Evolutionary conservation across 2,113 vertebrate species (phyloP), one percentile per base, ranked within the genome.

Genomic region (Hippolais icterina): DNA sequence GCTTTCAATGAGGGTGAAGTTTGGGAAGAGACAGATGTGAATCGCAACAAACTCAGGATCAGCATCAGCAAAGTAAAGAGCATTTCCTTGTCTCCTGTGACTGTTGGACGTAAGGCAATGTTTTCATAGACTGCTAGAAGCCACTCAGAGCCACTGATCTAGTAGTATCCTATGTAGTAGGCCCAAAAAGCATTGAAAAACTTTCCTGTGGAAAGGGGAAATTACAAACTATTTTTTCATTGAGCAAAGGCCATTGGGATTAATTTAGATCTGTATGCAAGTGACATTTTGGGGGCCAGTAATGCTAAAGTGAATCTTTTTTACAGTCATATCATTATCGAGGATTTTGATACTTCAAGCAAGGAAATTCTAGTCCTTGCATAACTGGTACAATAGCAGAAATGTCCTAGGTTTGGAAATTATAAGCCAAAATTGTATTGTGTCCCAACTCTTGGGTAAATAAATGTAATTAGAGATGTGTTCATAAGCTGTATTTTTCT

Each of bases 31-130:
- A 99, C 99, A 0, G 99, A 99, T 94, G 99, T 99, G 96, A 99
- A 99, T 97, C 98, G 99, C 91, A 99, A 99, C 98, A 98, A 99
- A 98, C 99, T 99, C 97, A 98, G 99, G 97, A 99, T 99, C 98
- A 99, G 99, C 98, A 98, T 99, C 69, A 98, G 98, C 98, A 99
- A 99, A 99, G 99, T 99, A 97, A 98, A 95, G 89, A 81, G 50
- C 47, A 22, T 63, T 71, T 83, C 16, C 63, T 74, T 65, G 9
- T 79, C 57, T 80, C 29, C n/a, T 24, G 12, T 83, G 64, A 12
- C 54, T 81, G 18, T 54, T 63, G 59, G 64, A 66, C 33, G 75
- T 53, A 86, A 60, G 82, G 63, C 33, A 71, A 2, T 56, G 66
- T 8, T 70, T 77, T 89, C 24, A 4, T 2, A 70, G 46, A 23